Base-by-base conservation (phyloP, 2,797 vertebrate species). In the Clarias pachynema region DNA sequence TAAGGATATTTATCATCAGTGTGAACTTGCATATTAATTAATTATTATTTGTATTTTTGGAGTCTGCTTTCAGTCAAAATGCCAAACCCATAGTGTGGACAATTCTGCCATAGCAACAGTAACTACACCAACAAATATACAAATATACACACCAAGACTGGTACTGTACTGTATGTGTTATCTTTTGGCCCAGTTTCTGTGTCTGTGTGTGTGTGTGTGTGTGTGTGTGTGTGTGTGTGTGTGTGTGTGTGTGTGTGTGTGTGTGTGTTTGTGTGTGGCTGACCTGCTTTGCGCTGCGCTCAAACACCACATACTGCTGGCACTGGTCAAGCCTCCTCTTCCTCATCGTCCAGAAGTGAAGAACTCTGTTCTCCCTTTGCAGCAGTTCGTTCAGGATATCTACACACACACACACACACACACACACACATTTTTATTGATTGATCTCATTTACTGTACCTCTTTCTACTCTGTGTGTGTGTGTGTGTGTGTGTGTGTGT, bases 341-440 rank as follows among this genome's bases (percentile, higher is more conserved):
- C 82, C 98, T 95, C 97, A 99, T 97, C 81, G 98, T 99, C 98
- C 98, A 99, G 86, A 99, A 99, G 92, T 99, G 98, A 68, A 99
- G 93, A 68, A 99, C 98, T 90, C 98, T 93, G 93, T 99, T 99
- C 93, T 99, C 98, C 87, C 98, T 95, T 93, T 99, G 98, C 92
- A 99, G 97, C 91, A 99, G 91, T 86, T 99, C 98, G 87, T 99
- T 99, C 37, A 90, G 78, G 80, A 88, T 88, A 82, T 90, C 83
- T 85, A 68, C 6, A 79, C 37, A 85, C 59, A 75, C 16, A 83
- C 66, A 63, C 78, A 87, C 34, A 74, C 15, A 70, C 10, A 84
- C 68, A 69, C 26, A 81, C 79, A 68, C 63, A 56, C 0, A 57
- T 75, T 22, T 34, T 59, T 20, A 77, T 14, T 15, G 18, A 77